Conservation (phyloP, 2,888 invertebrate species). For the Drosophila mettleri region DNA sequence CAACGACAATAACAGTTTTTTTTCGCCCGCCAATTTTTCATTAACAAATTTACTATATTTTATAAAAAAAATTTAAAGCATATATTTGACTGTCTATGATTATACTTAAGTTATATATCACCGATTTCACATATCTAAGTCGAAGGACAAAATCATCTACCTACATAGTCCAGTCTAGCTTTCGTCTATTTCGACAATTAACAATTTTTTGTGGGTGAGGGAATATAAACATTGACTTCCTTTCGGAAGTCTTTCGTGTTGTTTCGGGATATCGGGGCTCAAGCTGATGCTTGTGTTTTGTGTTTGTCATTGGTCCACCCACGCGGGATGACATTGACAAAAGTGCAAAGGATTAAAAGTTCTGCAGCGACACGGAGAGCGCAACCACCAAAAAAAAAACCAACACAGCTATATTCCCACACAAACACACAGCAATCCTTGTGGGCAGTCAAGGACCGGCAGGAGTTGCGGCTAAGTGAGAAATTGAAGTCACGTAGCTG, state of each 20-base stretch:
- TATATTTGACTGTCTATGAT: too few relatives aligned
- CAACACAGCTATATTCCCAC: conserved; percentile 29
- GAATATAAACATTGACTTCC: conserved; percentile 38
- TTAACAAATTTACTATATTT: too few relatives aligned
- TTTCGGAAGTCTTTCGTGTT: conserved; percentile 23
- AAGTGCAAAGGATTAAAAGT: conserved; percentile 78
- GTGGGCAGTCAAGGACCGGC: conserved; percentile 20
- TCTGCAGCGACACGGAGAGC: conserved; percentile 46
- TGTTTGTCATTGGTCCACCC: conserved; percentile 59
- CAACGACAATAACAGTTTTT: too few relatives aligned
- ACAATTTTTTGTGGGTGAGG: conserved; percentile 24
- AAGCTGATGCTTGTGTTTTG: conserved; percentile 42
- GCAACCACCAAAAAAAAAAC: conserved; percentile 10
- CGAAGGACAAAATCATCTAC: not conserved
- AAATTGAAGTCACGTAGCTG: conserved; percentile 77
- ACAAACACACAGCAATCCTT: conserved; percentile 23
- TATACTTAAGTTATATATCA: too few relatives aligned
- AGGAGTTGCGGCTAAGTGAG: conserved; percentile 55
- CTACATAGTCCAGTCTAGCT: too few relatives aligned
- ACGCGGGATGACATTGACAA: conserved; percentile 71
- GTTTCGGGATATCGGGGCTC: conserved; percentile 12
- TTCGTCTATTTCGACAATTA: not conserved
- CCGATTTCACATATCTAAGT: too few relatives aligned
- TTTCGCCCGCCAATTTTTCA: too few relatives aligned
- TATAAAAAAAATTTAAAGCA: too few relatives aligned